Conservation (phyloP, 2,888 invertebrate genomes). For the Nasonia oneida region DNA sequence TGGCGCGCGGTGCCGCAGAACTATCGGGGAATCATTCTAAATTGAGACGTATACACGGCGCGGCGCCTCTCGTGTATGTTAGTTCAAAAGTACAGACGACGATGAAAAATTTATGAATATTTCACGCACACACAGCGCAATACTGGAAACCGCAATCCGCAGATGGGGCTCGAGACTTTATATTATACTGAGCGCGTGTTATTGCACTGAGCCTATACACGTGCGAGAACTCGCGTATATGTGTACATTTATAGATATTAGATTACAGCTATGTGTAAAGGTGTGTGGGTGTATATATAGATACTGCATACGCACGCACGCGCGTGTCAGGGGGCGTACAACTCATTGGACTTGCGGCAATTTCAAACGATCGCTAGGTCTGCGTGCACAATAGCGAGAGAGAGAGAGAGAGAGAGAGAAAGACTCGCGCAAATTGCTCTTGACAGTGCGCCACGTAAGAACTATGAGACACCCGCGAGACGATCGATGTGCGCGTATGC, state of each 20-base stretch:
- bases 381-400: not conserved
- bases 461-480: not conserved
- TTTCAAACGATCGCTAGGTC: not conserved
- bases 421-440: not conserved
- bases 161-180: not conserved
- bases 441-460: not conserved
- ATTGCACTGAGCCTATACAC: not conserved
- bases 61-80: not conserved
- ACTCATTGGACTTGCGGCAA: conserved; percentile 8
- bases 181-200: not conserved
- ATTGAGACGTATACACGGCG: not conserved
- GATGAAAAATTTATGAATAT: not conserved
- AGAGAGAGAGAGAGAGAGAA: not conserved
- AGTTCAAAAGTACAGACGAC: not conserved
- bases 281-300: not conserved
- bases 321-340: not conserved
- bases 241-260: not conserved
- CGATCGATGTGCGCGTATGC: not conserved
- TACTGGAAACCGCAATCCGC: not conserved
- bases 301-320: no score
- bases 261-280: not conserved
- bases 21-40: not conserved
- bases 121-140: not conserved
- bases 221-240: not conserved
- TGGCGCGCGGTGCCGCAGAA: not conserved